Evolutionary conservation across 2,113 vertebrate genomes (phyloP).

Genomic region (Trematocara unimaculatum): DNA sequence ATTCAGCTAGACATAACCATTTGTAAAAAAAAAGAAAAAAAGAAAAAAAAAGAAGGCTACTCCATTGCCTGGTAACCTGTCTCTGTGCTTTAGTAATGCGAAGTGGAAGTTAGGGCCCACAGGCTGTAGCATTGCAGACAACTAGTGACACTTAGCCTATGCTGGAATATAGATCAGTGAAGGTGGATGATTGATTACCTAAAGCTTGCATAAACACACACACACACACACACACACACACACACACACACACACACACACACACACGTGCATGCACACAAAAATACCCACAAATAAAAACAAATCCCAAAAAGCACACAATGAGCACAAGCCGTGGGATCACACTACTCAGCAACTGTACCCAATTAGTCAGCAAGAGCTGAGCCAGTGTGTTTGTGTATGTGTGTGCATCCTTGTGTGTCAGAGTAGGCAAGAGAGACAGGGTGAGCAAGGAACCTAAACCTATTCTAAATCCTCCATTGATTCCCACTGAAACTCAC

Average conservation of each 20-base stretch:
- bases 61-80: background rate
- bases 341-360: conserved; percentile 36
- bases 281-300: background rate
- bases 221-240: background rate
- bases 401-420: background rate
- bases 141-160: background rate
- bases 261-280: background rate
- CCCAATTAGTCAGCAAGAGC: conserved; percentile 57
- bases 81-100: background rate
- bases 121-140: background rate
- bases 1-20: background rate
- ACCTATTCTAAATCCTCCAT: conserved; percentile 55
- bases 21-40: background rate
- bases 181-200: conserved; percentile 30
- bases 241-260: background rate
- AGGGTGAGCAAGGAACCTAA: conserved; percentile 21
- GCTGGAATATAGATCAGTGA: conserved; percentile 9
- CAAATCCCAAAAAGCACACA: background rate
- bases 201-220: background rate
- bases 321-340: background rate
- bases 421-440: conserved; percentile 5
- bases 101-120: background rate
- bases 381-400: background rate
- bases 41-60: background rate
- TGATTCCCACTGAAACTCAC: conserved; percentile 51